Percentiles rank a stretch among this genome's conserved stretches.
phyloP scores from a whole-genome alignment of 2,113 vertebrate species.

The Cryptoleucopteryx plumbea region DNA sequence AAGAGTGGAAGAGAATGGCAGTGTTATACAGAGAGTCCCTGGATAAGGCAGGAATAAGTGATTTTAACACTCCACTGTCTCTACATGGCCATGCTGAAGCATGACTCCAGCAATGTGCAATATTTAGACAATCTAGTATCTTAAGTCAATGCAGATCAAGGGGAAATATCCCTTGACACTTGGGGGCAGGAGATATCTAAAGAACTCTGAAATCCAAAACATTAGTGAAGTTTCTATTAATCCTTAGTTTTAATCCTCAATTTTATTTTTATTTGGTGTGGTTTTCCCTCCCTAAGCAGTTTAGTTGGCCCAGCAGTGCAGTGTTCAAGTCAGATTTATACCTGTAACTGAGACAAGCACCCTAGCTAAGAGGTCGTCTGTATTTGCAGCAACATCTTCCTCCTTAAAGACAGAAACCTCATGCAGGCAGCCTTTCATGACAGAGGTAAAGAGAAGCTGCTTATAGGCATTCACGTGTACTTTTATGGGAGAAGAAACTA shows the following conservation, averaged over 20 bases:
- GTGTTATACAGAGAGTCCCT: background rate
- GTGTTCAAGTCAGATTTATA: background rate
- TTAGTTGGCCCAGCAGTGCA: background rate
- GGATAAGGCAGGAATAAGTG: background rate
- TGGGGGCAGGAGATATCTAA: background rate
- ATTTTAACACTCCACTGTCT: background rate
- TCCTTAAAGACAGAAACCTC: background rate
- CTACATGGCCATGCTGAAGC: background rate
- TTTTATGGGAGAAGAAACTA: background rate
- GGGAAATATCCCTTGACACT: background rate
- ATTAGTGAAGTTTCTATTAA: background rate
- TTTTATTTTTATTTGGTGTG: background rate
- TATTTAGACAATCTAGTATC: background rate
- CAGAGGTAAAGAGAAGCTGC: background rate
- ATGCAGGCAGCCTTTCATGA: background rate
- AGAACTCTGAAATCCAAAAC: background rate
- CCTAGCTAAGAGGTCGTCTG: background rate
- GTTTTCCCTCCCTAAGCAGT: background rate
- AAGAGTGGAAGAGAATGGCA: background rate
- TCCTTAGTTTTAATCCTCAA: background rate
- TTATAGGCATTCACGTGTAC: background rate
- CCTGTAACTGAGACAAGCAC: background rate
- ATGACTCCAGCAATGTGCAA: background rate
- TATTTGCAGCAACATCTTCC: background rate
- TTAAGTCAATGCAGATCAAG: background rate